Percentiles rank a stretch among this genome's conserved stretches.
These are phyloP conservation scores for Cryptotermes secundus DNA, from an alignment of 1,140 invertebrate genomes.

Conservation along the genomic window DNA sequence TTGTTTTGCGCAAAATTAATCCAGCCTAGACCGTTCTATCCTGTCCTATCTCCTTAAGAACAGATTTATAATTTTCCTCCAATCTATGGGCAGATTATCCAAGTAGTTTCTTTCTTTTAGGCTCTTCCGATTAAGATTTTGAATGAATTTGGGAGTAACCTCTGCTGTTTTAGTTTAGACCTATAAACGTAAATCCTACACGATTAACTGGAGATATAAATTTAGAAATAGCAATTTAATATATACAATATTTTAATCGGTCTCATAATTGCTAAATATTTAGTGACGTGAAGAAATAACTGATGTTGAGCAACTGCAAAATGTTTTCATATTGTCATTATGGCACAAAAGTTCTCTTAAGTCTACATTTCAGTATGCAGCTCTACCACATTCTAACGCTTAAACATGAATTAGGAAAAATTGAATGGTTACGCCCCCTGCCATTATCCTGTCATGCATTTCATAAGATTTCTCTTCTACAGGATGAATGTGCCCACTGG, in stretches of 20 bases:
- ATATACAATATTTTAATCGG: no score
- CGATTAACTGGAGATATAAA: no score
- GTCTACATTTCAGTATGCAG: neutral
- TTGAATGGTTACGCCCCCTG: neutral
- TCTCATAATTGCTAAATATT: no score
- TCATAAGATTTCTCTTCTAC: neutral
- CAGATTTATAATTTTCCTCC: neutral
- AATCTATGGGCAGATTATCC: neutral
- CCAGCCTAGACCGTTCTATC: neutral
- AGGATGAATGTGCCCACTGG: neutral
- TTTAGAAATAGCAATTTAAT: no score
- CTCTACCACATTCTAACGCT: neutral
- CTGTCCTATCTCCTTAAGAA: no score
- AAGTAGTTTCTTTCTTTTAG: neutral
- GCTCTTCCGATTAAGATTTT: neutral
- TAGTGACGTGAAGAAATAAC: no score
- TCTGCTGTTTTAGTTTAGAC: no score
- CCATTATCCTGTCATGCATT: neutral
- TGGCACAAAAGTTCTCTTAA: no score
- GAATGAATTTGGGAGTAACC: neutral
- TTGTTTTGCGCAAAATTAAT: neutral
- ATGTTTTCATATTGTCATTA: no score
- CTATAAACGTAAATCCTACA: no score
- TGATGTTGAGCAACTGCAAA: no score
- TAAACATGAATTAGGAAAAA: neutral